Base-by-base conservation (phyloP, 1,140 invertebrate species). In the Aphelinus certus region DNA sequence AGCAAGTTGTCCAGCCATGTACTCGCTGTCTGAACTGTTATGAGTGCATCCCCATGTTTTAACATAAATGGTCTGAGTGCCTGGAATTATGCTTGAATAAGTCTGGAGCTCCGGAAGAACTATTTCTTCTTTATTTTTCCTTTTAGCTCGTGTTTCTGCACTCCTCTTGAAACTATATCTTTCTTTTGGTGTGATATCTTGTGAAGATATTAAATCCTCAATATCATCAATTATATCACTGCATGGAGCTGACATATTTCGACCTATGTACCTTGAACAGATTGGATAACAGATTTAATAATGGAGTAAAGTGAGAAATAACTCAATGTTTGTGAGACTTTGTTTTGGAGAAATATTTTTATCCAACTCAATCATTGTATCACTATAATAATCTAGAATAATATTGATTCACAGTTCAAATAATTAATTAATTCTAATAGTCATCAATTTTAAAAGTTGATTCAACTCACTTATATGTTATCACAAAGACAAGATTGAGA, bases 41-140 rank as follows among this genome's bases (percentile, higher is more conserved):
- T 99, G 97, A 3, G 96, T 94, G 87, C 97, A 99, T 9, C 97
- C 98, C 98, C 98, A 99, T 64, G 98, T 99, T 88, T 97, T 97
- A 0, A 99, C 90, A 86, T 94, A 98, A 63, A 99, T 92, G 75
- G 90, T 95, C 84, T 98, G 95, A 1, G 94, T 96, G n/a, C 96
- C 96, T 85, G 95, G 94, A 73, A 78, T 78, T 55, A 80, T 84
- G 78, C 80, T 83, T 66, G 78, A 65, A 81, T 86, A 74, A 9
- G 77, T 78, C 47, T 76, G 73, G 69, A 78, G 71, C 26, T 81
- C 68, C 26, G 76, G 78, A 4, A 56, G 2, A 5, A 77, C 1
- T 10, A 78, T 73, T 7, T 81, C 68, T 53, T 84, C 79, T 65
- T 81, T 76, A 9, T 83, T 74, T 78, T 83, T 82, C 53, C 83